phyloP scores from a whole-genome alignment of 2,113 vertebrate species.

The Rhinolophus sinicus region DNA sequence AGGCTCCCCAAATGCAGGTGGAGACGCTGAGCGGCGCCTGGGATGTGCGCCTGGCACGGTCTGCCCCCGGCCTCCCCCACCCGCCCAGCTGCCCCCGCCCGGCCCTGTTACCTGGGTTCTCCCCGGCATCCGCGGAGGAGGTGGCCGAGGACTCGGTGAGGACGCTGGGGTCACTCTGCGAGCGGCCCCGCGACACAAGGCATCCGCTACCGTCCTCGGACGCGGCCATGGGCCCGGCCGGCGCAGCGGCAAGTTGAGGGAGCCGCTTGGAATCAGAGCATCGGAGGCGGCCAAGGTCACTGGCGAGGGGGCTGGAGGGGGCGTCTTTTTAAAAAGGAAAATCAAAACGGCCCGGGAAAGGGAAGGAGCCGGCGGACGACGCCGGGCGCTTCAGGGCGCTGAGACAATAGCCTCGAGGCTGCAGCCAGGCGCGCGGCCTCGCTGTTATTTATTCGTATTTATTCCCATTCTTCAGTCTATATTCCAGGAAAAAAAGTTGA shows the following conservation, averaged over 20 bases:
- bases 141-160: conserved; percentile 87
- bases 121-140: conserved; percentile 82
- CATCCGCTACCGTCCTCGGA: conserved; percentile 89
- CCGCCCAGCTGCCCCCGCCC: conserved; percentile 33
- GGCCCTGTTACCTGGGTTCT: conserved; percentile 89
- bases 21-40: background rate
- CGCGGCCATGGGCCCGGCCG: conserved; percentile 90
- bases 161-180: conserved; percentile 96
- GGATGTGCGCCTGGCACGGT: background rate
- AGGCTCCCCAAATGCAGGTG: background rate
- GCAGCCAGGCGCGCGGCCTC: conserved; percentile 68
- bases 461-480: conserved; percentile 76
- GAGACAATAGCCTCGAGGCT: conserved; percentile 75
- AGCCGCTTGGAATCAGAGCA: conserved; percentile 84
- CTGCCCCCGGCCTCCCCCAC: background rate
- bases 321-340: conserved; percentile 44
- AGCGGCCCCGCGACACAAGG: conserved; percentile 92
- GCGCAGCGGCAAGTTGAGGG: conserved; percentile 82
- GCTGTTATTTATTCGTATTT: conserved; percentile 77
- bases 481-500: conserved; percentile 79
- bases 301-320: conserved; percentile 66
- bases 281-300: conserved; percentile 86
- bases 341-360: conserved; percentile 16
- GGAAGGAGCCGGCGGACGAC: background rate
- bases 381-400: conserved; percentile 39